A percentile compares a stretch with the other conserved stretches of the same genome.
phyloP scores from a whole-genome alignment of 1,140 invertebrate genomes.

The Lepidurus packardi region DNA sequence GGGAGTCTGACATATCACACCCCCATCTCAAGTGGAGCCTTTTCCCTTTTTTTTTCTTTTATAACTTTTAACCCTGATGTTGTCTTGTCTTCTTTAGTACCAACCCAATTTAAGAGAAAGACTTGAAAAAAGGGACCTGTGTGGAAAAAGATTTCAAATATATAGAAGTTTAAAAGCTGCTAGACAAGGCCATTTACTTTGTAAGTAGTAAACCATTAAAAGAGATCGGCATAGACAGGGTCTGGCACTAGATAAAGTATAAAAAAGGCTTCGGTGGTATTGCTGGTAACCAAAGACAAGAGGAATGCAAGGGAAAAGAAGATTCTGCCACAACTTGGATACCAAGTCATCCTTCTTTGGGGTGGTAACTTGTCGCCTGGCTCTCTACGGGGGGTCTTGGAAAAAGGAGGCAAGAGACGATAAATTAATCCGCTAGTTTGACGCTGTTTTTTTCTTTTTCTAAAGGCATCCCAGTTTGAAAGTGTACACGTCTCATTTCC shows the following conservation, averaged over 20 bases:
- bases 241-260: not conserved
- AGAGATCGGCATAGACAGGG: not conserved
- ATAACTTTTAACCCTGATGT: not conserved
- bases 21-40: constrained; percentile 14
- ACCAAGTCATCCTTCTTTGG: not conserved
- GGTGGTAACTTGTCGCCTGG: constrained; percentile 6
- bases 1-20: constrained; percentile 1
- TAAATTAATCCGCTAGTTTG: not conserved
- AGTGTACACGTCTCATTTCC: not conserved
- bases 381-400: constrained; percentile 1
- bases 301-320: constrained; percentile 15
- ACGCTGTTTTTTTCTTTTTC: too few species aligned
- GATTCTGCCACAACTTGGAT: constrained; percentile 18
- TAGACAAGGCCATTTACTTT: not conserved
- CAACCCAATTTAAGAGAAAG: not conserved
- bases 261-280: not conserved
- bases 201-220: not conserved
- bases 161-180: not conserved
- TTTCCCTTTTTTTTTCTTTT: not conserved
- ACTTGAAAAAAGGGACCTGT: too few species aligned
- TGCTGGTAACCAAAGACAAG: constrained; percentile 14
- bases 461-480: not conserved
- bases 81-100: constrained; percentile 11
- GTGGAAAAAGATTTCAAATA: too few species aligned
- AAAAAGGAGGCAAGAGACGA: not conserved